Base-by-base conservation (phyloP, 2,113 vertebrate genomes). In the Percopsis transmontana region DNA sequence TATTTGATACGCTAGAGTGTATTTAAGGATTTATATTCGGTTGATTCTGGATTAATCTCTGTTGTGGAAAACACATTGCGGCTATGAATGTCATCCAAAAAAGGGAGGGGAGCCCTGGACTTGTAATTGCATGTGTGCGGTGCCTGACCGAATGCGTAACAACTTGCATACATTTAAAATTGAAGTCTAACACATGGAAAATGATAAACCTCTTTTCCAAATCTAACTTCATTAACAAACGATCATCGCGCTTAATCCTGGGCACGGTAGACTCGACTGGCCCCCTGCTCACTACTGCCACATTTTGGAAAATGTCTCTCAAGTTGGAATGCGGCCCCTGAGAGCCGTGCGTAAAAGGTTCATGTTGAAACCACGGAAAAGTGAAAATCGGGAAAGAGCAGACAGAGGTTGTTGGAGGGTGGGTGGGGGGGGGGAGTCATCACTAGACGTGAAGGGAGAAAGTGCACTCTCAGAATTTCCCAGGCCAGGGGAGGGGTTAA, bases 1-100 rank as follows among this genome's bases (percentile, higher is more conserved):
- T 70, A 86, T 89, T 76, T 83, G 78, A 81, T 79, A 84, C 27
- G 57, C 50, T 56, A 53, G 62, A 66, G 77, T 82, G 77, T 86
- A 77, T 78, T 82, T 84, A 81, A 73, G 77, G 66, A 68, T 81
- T 84, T 81, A 76, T 76, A 82, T 82, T 83, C 53, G 68, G 74
- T 76, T 68, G 54, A 79, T 85, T 82, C 76, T 73, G 73, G 80
- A 87, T 89, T 66, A 70, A 86, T 87, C 80, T 64, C 70, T 88
- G 80, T 82, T 79, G 72, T 87, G 82, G 80, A 77, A 77, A 87
- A 85, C 69, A 72, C 69, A 79, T 64, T 81, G 85, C 12, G 74
- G 81, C 68, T 85, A 33, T 81, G 76, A 89, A 75, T 60, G 41
- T 42, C 24, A 20, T 83, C 86, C 82, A 85, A 84, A 79, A 75